These are phyloP conservation scores for Actenoides hombroni DNA, from an alignment of 2,113 vertebrate genomes.

Conservation along the genomic window DNA sequence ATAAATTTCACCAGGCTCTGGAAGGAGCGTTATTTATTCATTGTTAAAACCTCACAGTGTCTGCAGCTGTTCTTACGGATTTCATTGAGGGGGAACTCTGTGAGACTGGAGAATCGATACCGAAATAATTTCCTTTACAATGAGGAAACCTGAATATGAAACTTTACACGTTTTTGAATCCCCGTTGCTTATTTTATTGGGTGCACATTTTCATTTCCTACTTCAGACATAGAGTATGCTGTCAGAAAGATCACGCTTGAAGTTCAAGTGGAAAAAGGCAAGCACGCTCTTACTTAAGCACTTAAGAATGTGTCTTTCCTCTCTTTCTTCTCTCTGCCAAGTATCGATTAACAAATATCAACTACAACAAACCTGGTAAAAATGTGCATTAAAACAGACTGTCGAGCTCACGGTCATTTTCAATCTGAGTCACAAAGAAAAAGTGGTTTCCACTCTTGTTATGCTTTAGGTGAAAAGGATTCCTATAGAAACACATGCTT, in stretches of 20 bases:
- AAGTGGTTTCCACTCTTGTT: neutral
- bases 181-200: neutral
- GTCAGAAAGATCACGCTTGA: neutral
- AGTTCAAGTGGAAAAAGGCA: slow-evolving; percentile 34
- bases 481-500: slow-evolving; percentile 29
- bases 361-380: neutral
- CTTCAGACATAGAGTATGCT: rapidly evolving
- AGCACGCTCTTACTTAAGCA: neutral
- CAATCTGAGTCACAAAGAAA: neutral
- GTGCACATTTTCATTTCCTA: neutral
- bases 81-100: neutral
- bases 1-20: slow-evolving; percentile 40
- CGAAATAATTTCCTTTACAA: neutral
- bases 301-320: slow-evolving; percentile 21
- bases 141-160: neutral
- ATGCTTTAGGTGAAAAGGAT: neutral
- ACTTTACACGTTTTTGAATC: neutral
- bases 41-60: slow-evolving; percentile 41
- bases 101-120: neutral
- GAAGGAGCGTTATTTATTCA: slow-evolving; percentile 31
- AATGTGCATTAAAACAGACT: neutral
- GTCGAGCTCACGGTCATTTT: neutral
- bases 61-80: slow-evolving; percentile 46
- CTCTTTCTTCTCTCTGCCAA: slow-evolving; percentile 32
- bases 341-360: neutral